Conservation (phyloP, 1,140 invertebrate genomes). For the Anastrepha ludens region DNA sequence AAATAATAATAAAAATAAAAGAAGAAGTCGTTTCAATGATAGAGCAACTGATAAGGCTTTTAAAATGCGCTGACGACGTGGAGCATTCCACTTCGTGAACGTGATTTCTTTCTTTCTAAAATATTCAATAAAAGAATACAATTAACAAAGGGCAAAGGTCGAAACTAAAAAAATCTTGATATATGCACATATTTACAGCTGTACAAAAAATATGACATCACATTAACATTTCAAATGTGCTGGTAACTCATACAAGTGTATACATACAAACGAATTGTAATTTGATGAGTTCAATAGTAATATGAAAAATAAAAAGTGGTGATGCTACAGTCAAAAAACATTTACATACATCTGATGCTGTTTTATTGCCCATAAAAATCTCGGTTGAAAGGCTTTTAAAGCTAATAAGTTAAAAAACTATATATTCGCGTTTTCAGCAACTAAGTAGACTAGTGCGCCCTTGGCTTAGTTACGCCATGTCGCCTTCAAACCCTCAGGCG, state of each 20-base stretch:
- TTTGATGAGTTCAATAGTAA: background rate
- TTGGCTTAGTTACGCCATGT: background rate
- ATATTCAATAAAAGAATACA: background rate
- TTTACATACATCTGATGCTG: background rate
- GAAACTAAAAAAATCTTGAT: background rate
- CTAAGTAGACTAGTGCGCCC: background rate
- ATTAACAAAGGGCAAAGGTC: slow-evolving; percentile 11
- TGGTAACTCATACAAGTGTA: background rate
- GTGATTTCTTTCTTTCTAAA: background rate
- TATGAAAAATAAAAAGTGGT: background rate
- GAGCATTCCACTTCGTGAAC: background rate
- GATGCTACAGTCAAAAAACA: background rate
- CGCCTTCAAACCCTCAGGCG: background rate
- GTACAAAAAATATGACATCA: background rate
- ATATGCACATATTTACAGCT: background rate
- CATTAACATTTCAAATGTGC: background rate
- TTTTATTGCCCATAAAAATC: too few species aligned
- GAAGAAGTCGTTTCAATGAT: background rate
- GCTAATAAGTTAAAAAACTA: too few species aligned
- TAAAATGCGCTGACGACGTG: background rate
- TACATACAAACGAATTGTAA: background rate
- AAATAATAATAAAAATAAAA: background rate
- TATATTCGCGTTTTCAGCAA: background rate
- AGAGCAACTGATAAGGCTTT: background rate
- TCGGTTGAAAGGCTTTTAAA: too few species aligned